Base-by-base conservation (phyloP, 2,113 vertebrate genomes). In the Eudorcas thomsonii region DNA sequence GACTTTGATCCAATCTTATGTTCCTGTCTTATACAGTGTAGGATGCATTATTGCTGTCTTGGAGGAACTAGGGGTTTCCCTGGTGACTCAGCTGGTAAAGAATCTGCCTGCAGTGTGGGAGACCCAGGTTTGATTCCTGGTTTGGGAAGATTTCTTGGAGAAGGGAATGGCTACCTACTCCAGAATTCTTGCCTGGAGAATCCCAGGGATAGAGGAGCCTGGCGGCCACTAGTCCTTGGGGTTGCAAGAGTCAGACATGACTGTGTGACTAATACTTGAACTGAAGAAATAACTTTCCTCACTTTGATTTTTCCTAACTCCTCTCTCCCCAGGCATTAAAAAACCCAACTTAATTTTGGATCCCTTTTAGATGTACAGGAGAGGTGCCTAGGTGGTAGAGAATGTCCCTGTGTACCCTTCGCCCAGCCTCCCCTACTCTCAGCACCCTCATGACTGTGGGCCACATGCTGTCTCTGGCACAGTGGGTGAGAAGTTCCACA, bases 401-500 rank as follows among this genome's bases (percentile, higher is more conserved):
- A 26, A 50, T 7, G 10, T 81, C 43, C 12, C 9, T 6, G 0
- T 1, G 43, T 19, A 0, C 9, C 6, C 19, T 3, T 26, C 3
- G 2, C 8, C 16, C 1, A 1, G 7, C 52, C 48, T 54, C 4
- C 3, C 50, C 13, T 30, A 0, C 5, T 8, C 26, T 23, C 33
- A 59, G 3, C 23, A 39, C 6, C n/a, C 28, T 25, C 9, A 0
- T 57, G 33, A 5, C 21, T 4, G 0, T 0, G 10, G 17, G 4
- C 7, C 4, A 4, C 16, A 39, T 0, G 2, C n/a, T 1, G 10
- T 9, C 1, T 48, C 50, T 36, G 13, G 6, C 3, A 10, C 3
- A n/a, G 6, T 6, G 26, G 15, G 14, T 26, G 15, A 14, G 45
- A 26, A 54, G n/a, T 3, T 12, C 17, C 33, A 25, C 5, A 8